Evolutionary conservation across 2,113 vertebrate genomes (phyloP).

Genomic region (Tenrec ecaudatus): DNA sequence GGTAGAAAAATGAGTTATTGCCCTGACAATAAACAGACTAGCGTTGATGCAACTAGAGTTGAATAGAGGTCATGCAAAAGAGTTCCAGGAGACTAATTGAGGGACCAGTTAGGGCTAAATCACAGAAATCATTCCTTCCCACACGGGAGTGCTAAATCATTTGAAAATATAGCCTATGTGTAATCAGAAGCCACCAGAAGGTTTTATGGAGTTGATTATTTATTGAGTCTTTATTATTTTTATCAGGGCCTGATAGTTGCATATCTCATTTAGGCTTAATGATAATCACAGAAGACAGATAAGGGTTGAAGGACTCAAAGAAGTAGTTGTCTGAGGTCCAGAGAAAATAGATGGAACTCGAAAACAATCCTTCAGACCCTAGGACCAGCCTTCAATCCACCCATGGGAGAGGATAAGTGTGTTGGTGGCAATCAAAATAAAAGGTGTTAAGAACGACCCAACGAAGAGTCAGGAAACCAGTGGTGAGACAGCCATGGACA

Average conservation of each 20-base stretch:
- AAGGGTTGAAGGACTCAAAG: neutral
- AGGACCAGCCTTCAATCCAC: neutral
- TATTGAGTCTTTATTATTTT: neutral
- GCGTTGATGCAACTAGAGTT: no score
- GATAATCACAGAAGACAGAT: neutral
- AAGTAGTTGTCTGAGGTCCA: neutral
- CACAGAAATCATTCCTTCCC: neutral
- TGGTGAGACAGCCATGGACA: neutral
- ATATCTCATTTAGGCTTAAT: neutral
- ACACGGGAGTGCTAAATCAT: neutral
- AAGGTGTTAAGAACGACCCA: neutral
- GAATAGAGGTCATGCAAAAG: neutral
- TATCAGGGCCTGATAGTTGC: neutral
- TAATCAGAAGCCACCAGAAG: slow-evolving; percentile 1
- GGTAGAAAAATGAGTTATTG: neutral
- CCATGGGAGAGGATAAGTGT: neutral
- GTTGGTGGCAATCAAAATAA: neutral
- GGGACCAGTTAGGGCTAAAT: neutral
- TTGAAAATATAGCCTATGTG: slow-evolving; percentile 2
- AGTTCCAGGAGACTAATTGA: neutral
- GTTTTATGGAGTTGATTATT: slow-evolving; percentile 5
- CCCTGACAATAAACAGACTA: neutral
- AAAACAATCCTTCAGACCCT: neutral
- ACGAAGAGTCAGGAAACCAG: neutral
- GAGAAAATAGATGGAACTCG: neutral